Base-by-base conservation (phyloP, 2,113 vertebrate genomes). In the Brachypteracias leptosomus region DNA sequence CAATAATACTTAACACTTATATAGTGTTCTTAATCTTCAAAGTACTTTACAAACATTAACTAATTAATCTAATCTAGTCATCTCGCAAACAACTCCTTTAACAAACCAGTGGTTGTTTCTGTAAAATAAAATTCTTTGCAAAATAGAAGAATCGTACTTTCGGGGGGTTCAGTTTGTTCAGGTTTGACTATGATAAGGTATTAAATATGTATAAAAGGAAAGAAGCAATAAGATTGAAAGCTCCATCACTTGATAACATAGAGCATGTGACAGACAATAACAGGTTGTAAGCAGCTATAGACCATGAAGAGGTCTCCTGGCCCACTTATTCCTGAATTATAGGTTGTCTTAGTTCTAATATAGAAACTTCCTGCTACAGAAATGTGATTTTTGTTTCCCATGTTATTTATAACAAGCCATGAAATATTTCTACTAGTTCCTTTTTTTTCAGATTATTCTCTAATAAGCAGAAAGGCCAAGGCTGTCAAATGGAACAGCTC, bases 21-120 rank as follows among this genome's bases (percentile, higher is more conserved):
- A 96, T 93, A 94, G 90, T 97, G 92, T 96, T 95, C 93, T 96
- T 96, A 94, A 97, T 97, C 96, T 97, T 97, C 97, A 97, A 97
- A 95, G 93, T 94, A 90, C 66, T 96, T 97, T 93, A 93, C 90
- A 96, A 97, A 96, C 94, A 96, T 96, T 94, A 97, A 96, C 94
- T 96, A 97, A 97, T 97, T 97, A 96, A 97, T 97, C 95, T 96
- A 96, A 95, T 95, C 89, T 92, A 97, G 89, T 91, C 90, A 96
- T 97, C 96, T 97, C 6, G 14, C 93, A 97, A 94, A 96, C 88
- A 96, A 95, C 82, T 86, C 52, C 49, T 95, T 83, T 82, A 94
- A 89, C 83, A 95, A 96, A 96, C 86, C 90, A 95, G 70, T 92
- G 73, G 83, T 68, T 87, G 83, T 75, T 96, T 94, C 92, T 92